Evolutionary conservation across 2,888 invertebrate species (phyloP).

Genomic region (Euproctis similis): DNA sequence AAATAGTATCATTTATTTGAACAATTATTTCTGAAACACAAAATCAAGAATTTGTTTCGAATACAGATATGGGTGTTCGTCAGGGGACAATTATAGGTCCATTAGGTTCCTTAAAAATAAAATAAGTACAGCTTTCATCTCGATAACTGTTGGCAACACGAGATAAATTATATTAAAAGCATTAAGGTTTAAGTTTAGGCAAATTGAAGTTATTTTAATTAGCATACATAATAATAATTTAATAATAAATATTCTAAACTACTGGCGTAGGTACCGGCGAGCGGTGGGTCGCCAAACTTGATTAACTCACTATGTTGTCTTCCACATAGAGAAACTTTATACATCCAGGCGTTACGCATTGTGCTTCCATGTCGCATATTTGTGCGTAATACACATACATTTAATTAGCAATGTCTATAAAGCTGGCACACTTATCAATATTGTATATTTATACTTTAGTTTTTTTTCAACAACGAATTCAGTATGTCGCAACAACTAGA

Average conservation of each 20-base stretch:
- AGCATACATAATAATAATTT: constrained; percentile 36
- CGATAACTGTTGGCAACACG: constrained; percentile 3
- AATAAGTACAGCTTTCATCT: constrained; percentile 1
- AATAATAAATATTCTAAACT: constrained; percentile 35
- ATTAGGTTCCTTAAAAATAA: no score
- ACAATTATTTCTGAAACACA: constrained; percentile 19
- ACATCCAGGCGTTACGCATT: constrained; percentile 46
- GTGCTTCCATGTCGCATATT: constrained; percentile 46
- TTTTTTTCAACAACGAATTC: constrained; percentile 54
- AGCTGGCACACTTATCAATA: constrained; percentile 33
- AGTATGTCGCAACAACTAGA: constrained; percentile 62
- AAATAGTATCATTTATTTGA: constrained; percentile 21
- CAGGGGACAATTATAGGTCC: constrained; percentile 14
- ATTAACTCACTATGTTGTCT: constrained; percentile 70
- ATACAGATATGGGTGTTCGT: constrained; percentile 15
- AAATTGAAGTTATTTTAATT: constrained; percentile 31
- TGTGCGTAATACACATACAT: constrained; percentile 51
- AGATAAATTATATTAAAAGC: constrained; percentile 21
- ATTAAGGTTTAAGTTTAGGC: constrained; percentile 27
- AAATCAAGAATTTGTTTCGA: constrained; percentile 15
- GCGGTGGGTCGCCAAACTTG: constrained; percentile 31
- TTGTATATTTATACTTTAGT: constrained; percentile 33
- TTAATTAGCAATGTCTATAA: constrained; percentile 30
- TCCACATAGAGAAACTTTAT: constrained; percentile 58
- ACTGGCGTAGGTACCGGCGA: constrained; percentile 36